Percentiles rank a stretch among this genome's conserved stretches.
Evolutionary conservation across 2,888 invertebrate genomes (phyloP).

Genomic region (Drosophila quasianomalipes): DNA sequence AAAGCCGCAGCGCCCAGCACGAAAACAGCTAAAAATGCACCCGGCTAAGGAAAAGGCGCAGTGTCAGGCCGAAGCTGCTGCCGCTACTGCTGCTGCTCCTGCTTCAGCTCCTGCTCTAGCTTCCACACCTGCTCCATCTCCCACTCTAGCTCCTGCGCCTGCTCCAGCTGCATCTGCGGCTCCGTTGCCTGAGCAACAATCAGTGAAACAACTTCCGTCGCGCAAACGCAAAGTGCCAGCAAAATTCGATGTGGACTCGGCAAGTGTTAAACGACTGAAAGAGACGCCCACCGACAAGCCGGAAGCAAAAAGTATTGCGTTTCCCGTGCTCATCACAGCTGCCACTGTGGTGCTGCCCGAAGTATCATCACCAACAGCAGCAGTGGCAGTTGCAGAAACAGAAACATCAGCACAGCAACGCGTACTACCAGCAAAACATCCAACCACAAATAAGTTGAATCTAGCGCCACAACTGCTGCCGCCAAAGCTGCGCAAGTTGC

Average conservation of each 20-base stretch:
- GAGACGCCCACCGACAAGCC: neutral
- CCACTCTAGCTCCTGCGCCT: neutral
- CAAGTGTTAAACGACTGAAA: conserved; percentile 27
- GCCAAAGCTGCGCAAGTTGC: conserved; percentile 44
- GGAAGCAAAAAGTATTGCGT: conserved; percentile 15
- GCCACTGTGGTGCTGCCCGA: conserved; percentile 9
- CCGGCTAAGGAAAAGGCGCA: neutral
- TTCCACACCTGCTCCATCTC: neutral
- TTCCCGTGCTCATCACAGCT: conserved; percentile 54
- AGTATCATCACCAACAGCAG: neutral
- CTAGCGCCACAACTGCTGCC: neutral
- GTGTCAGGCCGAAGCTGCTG: neutral
- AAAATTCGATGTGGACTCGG: neutral
- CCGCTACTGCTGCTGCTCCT: neutral
- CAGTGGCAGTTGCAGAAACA: neutral
- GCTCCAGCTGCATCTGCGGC: neutral
- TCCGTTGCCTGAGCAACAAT: neutral
- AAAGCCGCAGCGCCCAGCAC: conserved; percentile 30
- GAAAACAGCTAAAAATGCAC: neutral
- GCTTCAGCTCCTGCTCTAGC: neutral
- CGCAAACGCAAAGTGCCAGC: conserved; percentile 39
- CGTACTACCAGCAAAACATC: neutral
- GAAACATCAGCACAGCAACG: no score
- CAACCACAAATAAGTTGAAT: conserved; percentile 2
- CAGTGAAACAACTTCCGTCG: neutral